Base-by-base conservation (phyloP, 2,797 vertebrate species). In the Mus spretus region DNA sequence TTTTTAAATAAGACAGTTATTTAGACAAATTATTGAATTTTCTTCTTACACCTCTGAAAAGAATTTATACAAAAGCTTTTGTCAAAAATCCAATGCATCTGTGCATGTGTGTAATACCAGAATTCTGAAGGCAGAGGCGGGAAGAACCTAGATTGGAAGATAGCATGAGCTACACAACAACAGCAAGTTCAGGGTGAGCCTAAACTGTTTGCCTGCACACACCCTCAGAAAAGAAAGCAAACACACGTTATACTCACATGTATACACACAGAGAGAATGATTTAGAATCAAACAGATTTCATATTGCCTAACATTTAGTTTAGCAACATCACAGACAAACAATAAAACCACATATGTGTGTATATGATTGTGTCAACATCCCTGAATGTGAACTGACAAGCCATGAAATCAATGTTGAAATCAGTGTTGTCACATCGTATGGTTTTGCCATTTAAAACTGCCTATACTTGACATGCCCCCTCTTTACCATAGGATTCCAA, bases 401-500 rank as follows among this genome's bases (percentile, higher is more conserved):
- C 63, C 34, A 44, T 19, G 34, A 90, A 61, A 91, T 91, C 37
- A 4, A n/a, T 50, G 57, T 70, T 70, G 67, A 70, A 70, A 72
- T 72, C 0, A 91, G 4, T 50, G 6, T 91, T 87, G 88, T 95
- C 84, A 40, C 44, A 87, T 77, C 4, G 84, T 85, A 83, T 91
- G 26, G 78, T 91, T 94, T 78, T 89, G 53, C 28, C 61, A 79
- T 85, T 59, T 59, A 92, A 83, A 95, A 55, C 28, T 37, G 6
- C 11, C 37, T 91, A 1, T 59, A 19, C 61, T 24, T 91, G 31
- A 59, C 31, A 91, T 55, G 34, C 67, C 17, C 17, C 28, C 19
- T 90, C 28, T 92, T 95, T 95, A 90, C 81, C 44, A 24, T 77
- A 6, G 26, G 17, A 9, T 17, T 90, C 75, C 93, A 79, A 81